Conservation (phyloP, 1,140 invertebrate species). For the Metopolophium dirhodum region DNA sequence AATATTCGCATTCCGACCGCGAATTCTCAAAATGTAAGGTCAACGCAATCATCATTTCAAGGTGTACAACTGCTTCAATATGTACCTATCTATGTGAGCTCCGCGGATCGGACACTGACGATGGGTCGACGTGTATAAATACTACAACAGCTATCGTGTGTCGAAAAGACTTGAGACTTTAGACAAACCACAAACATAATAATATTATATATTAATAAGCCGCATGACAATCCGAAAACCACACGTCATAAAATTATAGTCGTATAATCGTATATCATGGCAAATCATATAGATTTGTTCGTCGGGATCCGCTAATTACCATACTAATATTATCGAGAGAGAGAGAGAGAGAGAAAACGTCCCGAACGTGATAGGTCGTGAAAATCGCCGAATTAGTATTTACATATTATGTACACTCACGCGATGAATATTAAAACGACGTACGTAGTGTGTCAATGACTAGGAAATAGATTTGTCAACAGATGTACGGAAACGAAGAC, state of each 20-base stretch:
- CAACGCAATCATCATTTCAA: not conserved
- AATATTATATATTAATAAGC: too few relatives aligned
- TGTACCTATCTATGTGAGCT: not conserved
- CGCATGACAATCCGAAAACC: not conserved
- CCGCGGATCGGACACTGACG: not conserved
- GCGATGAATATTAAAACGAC: slow-evolving; percentile 16
- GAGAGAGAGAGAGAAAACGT: not conserved
- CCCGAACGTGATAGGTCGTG: slow-evolving; percentile 27
- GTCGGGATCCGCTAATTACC: not conserved
- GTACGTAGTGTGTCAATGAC: not conserved
- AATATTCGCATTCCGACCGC: slow-evolving; percentile 38
- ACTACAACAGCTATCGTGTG: not conserved
- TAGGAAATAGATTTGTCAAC: slow-evolving; percentile 8
- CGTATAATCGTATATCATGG: not conserved
- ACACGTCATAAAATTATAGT: not conserved
- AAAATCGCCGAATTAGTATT: not conserved
- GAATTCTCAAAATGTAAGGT: slow-evolving; percentile 37
- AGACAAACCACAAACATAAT: not conserved
- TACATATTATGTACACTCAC: slow-evolving; percentile 10
- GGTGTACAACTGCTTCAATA: slow-evolving; percentile 16
- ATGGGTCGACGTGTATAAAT: not conserved
- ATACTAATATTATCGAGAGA: not conserved
- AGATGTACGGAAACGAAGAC: not conserved
- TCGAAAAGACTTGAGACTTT: not conserved
- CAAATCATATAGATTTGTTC: slow-evolving; percentile 2